Evolutionary conservation across 2,888 invertebrate species (phyloP), one percentile per base, ranked within the genome.

Genomic region (Microplitis manilae): DNA sequence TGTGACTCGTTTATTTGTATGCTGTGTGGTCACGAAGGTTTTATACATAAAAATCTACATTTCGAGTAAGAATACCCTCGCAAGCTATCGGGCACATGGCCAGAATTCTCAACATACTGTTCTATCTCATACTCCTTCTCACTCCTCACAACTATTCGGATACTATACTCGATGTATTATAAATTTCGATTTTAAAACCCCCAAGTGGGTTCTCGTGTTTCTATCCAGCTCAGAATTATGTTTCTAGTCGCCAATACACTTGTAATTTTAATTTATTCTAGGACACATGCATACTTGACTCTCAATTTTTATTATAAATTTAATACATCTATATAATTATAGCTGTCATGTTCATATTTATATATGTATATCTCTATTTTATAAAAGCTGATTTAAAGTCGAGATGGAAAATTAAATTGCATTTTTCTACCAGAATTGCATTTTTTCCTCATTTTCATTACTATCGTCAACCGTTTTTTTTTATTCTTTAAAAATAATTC

Each of bases 61-160:
- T 1, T 9, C 64, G 13, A 41, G 30, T 39, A 65, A 65, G 60
- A 60, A 70, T 70, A 8, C 59, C 59, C 68, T 68, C 59, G 30
- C 13, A 62, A 68, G n/a, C 69, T 39, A 20, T 9, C 81, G 85
- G 85, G 86, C 85, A 83, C 79, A 67, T 69, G 73, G 85, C 86
- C 86, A 86, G 82, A 61, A 82, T 78, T 76, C 77, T 73, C 50
- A 39, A 69, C 80, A 77, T 77, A 75, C 76, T 78, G 77, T 79
- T 78, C 75, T 79, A 81, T 79, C 5, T 60, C 9, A 50, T 50
- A 50, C 50, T 50, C 8, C 50, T 50, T 13, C 50, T 50, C 50
- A 50, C 50, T 50, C 13, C 50, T 50, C 13, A 68, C n/a, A 67
- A 67, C n/a, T 6, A 62, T 39, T 59, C 78, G 70, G 71, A 75